A percentile compares a stretch with the other conserved stretches of the same genome.
These are phyloP conservation scores for Callopanchax toddi DNA, from an alignment of 2,113 vertebrate genomes.

Conservation along the genomic window DNA sequence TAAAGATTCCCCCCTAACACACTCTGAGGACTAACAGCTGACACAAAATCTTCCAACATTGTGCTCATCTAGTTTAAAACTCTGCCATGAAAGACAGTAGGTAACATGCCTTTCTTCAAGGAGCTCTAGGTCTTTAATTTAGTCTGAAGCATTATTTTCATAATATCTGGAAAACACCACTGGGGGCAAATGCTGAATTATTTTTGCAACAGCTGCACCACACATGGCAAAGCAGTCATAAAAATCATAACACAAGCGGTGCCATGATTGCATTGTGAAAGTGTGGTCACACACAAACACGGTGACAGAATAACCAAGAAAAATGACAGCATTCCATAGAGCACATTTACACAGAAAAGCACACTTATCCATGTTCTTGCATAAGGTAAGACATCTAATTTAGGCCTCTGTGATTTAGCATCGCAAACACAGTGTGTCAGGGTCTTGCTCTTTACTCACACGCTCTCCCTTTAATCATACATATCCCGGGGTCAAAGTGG, in stretches of 20 bases:
- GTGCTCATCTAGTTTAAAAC: too few relatives aligned
- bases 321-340: slow-evolving; percentile 79
- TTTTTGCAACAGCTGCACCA: slow-evolving; percentile 52
- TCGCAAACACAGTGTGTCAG: slow-evolving; percentile 79
- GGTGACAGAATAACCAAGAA: slow-evolving; percentile 36
- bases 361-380: slow-evolving; percentile 82
- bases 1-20: too few relatives aligned
- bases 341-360: slow-evolving; percentile 78
- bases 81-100: background rate
- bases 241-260: background rate
- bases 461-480: slow-evolving; percentile 42
- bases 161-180: background rate
- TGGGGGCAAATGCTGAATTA: slow-evolving; percentile 32
- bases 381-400: slow-evolving; percentile 89
- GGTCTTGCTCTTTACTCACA: slow-evolving; percentile 66
- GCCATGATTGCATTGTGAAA: slow-evolving; percentile 53
- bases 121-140: background rate
- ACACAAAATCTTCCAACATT: too few relatives aligned
- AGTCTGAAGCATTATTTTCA: background rate
- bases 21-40: too few relatives aligned
- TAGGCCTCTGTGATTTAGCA: slow-evolving; percentile 89
- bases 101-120: too few relatives aligned
- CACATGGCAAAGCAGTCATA: slow-evolving; percentile 61
- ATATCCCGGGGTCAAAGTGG: slow-evolving; percentile 87
- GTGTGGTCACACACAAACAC: slow-evolving; percentile 20